Evolutionary conservation across 2,113 vertebrate genomes (phyloP), one percentile per base, ranked within the genome.

Genomic region (Pomatorhinus ruficollis): DNA sequence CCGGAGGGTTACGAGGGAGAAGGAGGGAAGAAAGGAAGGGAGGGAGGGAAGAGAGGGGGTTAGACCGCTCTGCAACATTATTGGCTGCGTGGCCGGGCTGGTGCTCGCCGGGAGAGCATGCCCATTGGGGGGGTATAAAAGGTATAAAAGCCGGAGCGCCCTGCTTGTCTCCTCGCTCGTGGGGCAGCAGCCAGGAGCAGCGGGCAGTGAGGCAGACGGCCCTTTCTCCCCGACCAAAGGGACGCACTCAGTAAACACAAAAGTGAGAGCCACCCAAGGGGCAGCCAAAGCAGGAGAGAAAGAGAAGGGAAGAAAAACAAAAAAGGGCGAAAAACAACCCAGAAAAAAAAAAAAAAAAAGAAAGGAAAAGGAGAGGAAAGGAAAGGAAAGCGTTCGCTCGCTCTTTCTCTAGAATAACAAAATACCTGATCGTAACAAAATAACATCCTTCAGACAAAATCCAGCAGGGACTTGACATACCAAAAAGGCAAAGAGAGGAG

Each of bases 1-100:
- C 91, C 86, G 91, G 90, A 97, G 94, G 96, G 94, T 96, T 97
- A 97, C 94, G 89, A 91, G 85, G 52, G 87, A 95, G 95, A 92
- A 90, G 95, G 96, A 96, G 90, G 92, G 92, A 97, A 91, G 81
- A 96, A 91, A 93, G 93, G 82, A 65, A 71, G 84, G 64, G 93
- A 94, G 94, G 95, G 91, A 94, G 95, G 89, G 93, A 92, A 90
- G 85, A 96, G 93, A 96, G 95, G 93, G 97, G 94, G 95, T 95
- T 96, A 97, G 96, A 97, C 96, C 92, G 93, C 95, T 96, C 97
- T 97, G 97, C 96, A 95, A 97, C 95, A 96, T 97, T 97, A 97
- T 97, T 97, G 97, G 97, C 96, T 97, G 97, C 94, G 86, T 96
- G 96, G 97, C 96, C 97, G 95, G 96, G 97, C 95, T 97, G 95